Percentiles rank a stretch among this genome's conserved stretches.
Conservation (phyloP, 35 echinoderm and acorn worm genomes). For the Lytechinus pictus region DNA sequence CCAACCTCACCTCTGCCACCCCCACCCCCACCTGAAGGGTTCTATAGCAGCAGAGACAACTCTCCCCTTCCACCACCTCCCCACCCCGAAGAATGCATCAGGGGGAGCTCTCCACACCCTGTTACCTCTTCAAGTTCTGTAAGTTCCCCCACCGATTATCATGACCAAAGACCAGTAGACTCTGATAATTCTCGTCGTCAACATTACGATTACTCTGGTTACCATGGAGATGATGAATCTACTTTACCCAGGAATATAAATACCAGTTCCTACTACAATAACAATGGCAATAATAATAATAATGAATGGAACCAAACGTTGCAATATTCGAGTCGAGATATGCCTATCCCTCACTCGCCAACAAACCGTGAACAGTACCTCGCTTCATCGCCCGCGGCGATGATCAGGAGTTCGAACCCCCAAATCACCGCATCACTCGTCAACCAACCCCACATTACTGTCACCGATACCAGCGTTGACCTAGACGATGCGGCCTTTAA, state of each 20-base stretch:
- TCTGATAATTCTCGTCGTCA: not conserved
- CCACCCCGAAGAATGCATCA: not conserved
- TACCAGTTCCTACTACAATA: not conserved
- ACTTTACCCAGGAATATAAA: not conserved
- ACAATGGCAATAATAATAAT: not conserved
- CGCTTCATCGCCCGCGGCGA: not conserved
- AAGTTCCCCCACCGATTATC: not conserved
- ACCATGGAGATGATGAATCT: constrained; percentile 51
- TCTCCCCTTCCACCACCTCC: constrained; percentile 15
- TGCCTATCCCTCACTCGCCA: not conserved
- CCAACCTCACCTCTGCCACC: not conserved
- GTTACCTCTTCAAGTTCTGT: not conserved
- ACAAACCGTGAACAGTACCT: not conserved
- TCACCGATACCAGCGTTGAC: constrained; percentile 47
- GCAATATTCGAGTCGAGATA: not conserved
- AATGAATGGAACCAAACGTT: not conserved
- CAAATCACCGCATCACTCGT: not conserved
- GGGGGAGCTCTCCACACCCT: not conserved
- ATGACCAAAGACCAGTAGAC: not conserved
- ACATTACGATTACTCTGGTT: constrained; percentile 36
- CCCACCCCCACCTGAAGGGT: not conserved
- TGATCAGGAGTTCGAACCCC: not conserved
- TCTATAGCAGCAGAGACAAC: not conserved
- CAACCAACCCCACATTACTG: constrained; percentile 31
- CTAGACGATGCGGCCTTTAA: not conserved